Base-by-base conservation (phyloP, 35 echinoderm and acorn worm species). In the Acanthaster planci region DNA sequence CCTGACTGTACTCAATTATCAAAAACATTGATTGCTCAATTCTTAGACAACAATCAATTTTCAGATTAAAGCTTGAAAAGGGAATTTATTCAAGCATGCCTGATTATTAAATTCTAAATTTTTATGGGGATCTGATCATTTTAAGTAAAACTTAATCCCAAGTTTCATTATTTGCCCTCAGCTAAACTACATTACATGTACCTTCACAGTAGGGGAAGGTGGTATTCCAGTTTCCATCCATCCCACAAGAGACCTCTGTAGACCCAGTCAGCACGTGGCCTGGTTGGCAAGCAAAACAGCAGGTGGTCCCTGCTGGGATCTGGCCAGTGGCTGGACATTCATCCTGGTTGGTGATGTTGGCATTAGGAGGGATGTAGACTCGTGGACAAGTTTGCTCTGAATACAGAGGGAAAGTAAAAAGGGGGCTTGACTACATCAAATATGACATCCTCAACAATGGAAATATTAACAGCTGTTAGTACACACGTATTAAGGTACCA, bases 181-280 rank as follows among this genome's bases (percentile, higher is more conserved):
- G n/a, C n/a, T n/a, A n/a, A n/a, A n/a, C n/a, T n/a, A n/a, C n/a
- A n/a, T n/a, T n/a, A n/a, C n/a, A n/a, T n/a, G n/a, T n/a, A 89
- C 87, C 42, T 50, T 83, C 58, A 58, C 87, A 89, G 5, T 52
- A 83, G 19, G 87, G 87, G 15, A 81, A 39, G 8, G 21, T 7
- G 7, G 35, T 35, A 26, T 51, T 72, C 87, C 87, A 89, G 8
- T 81, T 55, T 38, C 80, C 58, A 39, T 89, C 79, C 16, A 54
- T 23, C 2, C 51, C 32, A 84, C 87, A 89, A 0, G 87, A 54
- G 19, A 89, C 60, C 18, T 64, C 32, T 36, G 59, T 29, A 19
- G 38, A 16, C 35, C 87, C 87, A 10, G 29, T 14, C 26, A 89
- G 38, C 31, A 83, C 72, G 51, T 89, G 82, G 7, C 87, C 87